A percentile compares a stretch with the other conserved stretches of the same genome.
Conservation (phyloP, 2,113 vertebrate species). For the Dolichotis patagonum region DNA sequence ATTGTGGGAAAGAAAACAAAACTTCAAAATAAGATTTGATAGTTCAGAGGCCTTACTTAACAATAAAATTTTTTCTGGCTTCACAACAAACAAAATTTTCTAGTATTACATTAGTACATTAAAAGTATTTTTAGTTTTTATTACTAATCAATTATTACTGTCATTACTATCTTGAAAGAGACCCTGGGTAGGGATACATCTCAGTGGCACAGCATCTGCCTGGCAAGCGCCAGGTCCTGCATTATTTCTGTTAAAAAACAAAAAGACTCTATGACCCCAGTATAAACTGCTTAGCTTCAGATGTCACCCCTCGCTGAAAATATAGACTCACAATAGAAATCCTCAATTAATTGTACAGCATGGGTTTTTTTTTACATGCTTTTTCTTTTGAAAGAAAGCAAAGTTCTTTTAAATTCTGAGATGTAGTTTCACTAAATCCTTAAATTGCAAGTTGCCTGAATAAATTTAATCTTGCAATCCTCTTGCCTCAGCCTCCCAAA, state of each 20-base stretch:
- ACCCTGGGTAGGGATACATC: too few species aligned
- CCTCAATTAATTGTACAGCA: background rate
- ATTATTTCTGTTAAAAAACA: too few species aligned
- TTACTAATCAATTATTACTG: background rate
- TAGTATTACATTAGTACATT: background rate
- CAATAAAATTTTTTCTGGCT: background rate
- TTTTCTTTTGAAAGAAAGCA: too few species aligned
- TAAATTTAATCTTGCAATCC: background rate
- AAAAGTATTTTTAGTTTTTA: background rate
- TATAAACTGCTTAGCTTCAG: background rate
- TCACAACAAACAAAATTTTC: background rate
- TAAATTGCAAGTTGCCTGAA: background rate
- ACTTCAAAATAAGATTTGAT: background rate
- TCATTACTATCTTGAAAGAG: background rate
- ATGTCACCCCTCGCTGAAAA: background rate
- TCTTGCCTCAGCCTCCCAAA: background rate
- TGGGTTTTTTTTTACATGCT: background rate
- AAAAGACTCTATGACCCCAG: background rate
- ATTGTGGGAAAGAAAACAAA: background rate
- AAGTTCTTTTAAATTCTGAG: background rate
- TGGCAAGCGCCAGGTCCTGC: too few species aligned
- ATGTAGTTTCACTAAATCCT: background rate
- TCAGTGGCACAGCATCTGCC: too few species aligned
- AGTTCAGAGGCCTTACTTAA: background rate
- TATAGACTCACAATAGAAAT: background rate